Evolutionary conservation across 2,113 vertebrate genomes (phyloP), one percentile per base, ranked within the genome.

Genomic region (Leptobrachium ailaonicum): DNA sequence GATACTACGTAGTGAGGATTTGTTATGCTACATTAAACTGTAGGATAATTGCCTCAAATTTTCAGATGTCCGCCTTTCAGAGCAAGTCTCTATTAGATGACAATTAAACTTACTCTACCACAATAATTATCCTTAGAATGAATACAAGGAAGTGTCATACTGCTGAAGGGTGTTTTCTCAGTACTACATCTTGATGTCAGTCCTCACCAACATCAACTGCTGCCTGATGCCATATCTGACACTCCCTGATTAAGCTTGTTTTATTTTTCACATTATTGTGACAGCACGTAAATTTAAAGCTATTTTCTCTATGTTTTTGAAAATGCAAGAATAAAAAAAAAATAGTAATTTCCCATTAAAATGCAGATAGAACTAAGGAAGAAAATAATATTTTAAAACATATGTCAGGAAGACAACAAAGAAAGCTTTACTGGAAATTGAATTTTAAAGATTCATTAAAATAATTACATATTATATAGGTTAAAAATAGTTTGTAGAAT

Each of bases 161-260:
- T 56, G 71, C 71, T 74, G 78, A 80, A 73, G 71, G 63, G 71
- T 67, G 53, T 80, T 80, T 80, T 73, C 62, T 67, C 70, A 67
- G 62, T 80, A 58, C 71, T 73, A 58, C 54, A 74, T 80, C 71
- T 74, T 80, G 62, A 74, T 80, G 78, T 80, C 71, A 73, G 71
- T 67, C 63, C 56, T 80, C 53, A 67, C 47, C 71, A 80, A 12
- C 62, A 80, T 80, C 78, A 73, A 58, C 62, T 58, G 53, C 47
- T 80, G 78, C 78, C 78, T 80, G 53, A 58, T 80, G 78, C 60
- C 78, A 80, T 73, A 50, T 44, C 71, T 80, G 78, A 80, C 71
- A 80, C 78, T 73, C 50, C 41, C n/a, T 74, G 41, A 73, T 44
- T 45, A 67, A 73, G 73, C 50, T 47, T 20, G 14, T 68, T 67